Base-by-base conservation (phyloP, 64 coral and sea anemone species). In the Pocillopora damicornis region DNA sequence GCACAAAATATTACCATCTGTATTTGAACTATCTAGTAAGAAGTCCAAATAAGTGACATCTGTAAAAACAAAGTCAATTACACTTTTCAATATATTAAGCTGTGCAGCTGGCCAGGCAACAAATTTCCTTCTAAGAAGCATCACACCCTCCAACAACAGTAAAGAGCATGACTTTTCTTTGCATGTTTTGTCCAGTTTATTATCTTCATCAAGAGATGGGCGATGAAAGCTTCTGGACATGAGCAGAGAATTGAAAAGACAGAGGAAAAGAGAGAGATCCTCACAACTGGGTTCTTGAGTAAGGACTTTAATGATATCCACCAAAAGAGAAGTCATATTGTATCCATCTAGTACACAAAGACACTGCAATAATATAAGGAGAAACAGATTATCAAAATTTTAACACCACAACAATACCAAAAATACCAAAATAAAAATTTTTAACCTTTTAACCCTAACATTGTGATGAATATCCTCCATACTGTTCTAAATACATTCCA, bases 251-350 rank as follows among this genome's bases (percentile, higher is more conserved):
- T 68, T 68, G 30, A 85, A 58, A 73, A 85, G 64, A n/a, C 38
- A 26, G 22, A 45, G 65, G 38, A 85, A 85, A 66, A 85, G 61
- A 45, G 64, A 85, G 4, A 85, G 64, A 72, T 85, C 81, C 57
- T 85, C 72, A 45, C 23, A 85, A 20, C 38, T 85, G 17, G 81
- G 81, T 25, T 72, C 35, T 73, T 85, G 81, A 26, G 20, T 22
- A 73, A 85, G 64, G 42, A 42, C 51, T 20, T 73, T 57, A 13
- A 85, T 72, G 36, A 85, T 38, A 51, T 85, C 65, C 36, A 72
- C 38, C 9, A 85, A 65, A 73, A 68, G 64, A 6, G 22, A 25
- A 72, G 81, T 58, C 1, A 67, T 45, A 51, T 67, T 67, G 22
- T 66, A 35, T 37, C 69, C 18, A 73, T 65, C 81, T 72, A 66